Evolutionary conservation across 1,140 invertebrate species (phyloP), one percentile per base, ranked within the genome.

Genomic region (Trachymyrmex septentrionalis): DNA sequence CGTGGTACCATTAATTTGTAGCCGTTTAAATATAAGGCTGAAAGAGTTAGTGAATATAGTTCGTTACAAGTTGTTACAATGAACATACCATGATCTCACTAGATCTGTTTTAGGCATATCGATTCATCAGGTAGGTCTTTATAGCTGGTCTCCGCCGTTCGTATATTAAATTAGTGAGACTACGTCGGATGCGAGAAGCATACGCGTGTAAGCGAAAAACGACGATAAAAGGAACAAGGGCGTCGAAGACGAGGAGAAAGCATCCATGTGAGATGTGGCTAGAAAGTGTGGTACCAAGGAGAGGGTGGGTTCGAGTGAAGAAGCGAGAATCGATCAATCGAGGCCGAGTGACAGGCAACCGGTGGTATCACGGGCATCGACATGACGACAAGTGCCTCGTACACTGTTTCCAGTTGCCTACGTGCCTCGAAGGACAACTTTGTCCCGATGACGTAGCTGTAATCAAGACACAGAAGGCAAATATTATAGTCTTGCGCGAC

Each of bases 301-400:
- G 67, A 89, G 71, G 61, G 48, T 24, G 80, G 44, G 55, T 69
- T 66, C 61, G 82, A 73, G 63, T 66, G 76, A 76, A 87, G 86
- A 91, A 91, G 86, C 85, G 90, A 92, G 88, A 88, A 90, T 59
- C 92, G 91, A 93, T 93, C 93, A 92, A 93, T 93, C 92, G 92
- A 92, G 87, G 86, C 69, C 84, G 87, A 91, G 87, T 91, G 92
- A 93, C 92, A 93, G 92, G 88, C 87, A 87, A 90, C 30, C 87
- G 86, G 89, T 77, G 89, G 82, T 93, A 92, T 92, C 92, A 84
- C 80, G 72, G 72, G 80, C 87, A 92, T 92, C 92, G 89, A 90
- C 87, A 90, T 59, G 86, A 87, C 89, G 92, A 93, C 92, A 93
- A 93, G 91, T 93, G 90, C 88, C 91, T 81, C 55, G 88, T 82